phyloP scores from a whole-genome alignment of 2,888 invertebrate genomes.

The Cyclophora punctaria region DNA sequence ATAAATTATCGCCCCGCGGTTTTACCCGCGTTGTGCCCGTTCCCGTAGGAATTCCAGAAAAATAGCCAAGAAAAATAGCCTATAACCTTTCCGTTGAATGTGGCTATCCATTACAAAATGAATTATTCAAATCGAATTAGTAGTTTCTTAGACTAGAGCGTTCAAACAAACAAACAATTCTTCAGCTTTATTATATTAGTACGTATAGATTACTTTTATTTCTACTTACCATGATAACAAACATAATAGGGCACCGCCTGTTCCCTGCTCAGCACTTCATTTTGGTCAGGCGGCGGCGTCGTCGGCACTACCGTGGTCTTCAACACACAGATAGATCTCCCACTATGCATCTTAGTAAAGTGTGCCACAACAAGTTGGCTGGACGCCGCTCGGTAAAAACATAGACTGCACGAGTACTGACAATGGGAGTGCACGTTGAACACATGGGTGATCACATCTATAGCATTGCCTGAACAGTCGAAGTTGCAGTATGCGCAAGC shows the following conservation, averaged over 20 bases:
- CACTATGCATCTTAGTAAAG: conserved; percentile 37
- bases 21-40: too few species aligned
- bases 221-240: conserved; percentile 41
- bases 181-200: too few species aligned
- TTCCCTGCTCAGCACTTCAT: conserved; percentile 37
- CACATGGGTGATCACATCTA: conserved; percentile 74
- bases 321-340: conserved; percentile 25
- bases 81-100: too few species aligned
- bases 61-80: too few species aligned
- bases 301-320: conserved; percentile 23
- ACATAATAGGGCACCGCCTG: conserved; percentile 47
- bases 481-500: conserved; percentile 76
- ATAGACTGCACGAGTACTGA: conserved; percentile 77
- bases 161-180: too few species aligned
- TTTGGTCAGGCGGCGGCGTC: conserved; percentile 15
- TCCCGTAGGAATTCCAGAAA: too few species aligned
- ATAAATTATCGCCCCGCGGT: too few species aligned
- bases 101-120: too few species aligned
- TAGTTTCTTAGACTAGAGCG: too few species aligned
- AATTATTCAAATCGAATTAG: too few species aligned
- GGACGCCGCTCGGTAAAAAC: conserved; percentile 79
- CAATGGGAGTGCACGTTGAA: conserved; percentile 77
- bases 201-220: too few species aligned
- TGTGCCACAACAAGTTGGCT: conserved; percentile 78
- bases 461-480: conserved; percentile 42